These are phyloP conservation scores for Druceiella hillmani DNA, from an alignment of 2,888 invertebrate genomes.

Conservation along the genomic window DNA sequence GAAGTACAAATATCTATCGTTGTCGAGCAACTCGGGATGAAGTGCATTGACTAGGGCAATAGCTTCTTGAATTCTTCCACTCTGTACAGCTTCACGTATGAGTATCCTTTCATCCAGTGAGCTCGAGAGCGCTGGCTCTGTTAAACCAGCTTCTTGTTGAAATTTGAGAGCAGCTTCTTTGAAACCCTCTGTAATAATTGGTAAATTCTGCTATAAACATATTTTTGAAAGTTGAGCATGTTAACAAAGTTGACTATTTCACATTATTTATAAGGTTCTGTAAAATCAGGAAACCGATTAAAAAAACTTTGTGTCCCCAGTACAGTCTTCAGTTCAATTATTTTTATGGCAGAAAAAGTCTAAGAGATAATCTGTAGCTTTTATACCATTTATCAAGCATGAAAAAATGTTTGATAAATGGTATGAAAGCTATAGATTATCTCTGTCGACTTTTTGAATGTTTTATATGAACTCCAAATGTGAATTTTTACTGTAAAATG, in stretches of 20 bases:
- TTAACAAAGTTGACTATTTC: constrained; percentile 4
- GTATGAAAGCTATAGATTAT: too few species aligned
- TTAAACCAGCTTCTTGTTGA: constrained; percentile 82
- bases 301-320: too few species aligned
- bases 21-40: constrained; percentile 92
- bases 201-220: neutral
- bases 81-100: constrained; percentile 91
- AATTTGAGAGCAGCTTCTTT: constrained; percentile 98
- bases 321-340: too few species aligned
- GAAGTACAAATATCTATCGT: constrained; percentile 92
- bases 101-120: constrained; percentile 87
- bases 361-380: too few species aligned
- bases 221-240: constrained; percentile 2
- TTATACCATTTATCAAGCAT: too few species aligned
- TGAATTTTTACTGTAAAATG: too few species aligned
- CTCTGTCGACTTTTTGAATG: too few species aligned
- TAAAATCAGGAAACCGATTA: too few species aligned
- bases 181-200: constrained; percentile 67
- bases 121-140: constrained; percentile 54
- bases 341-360: too few species aligned
- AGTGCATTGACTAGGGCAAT: constrained; percentile 89
- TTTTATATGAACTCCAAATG: too few species aligned
- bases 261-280: neutral
- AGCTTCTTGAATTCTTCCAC: constrained; percentile 88
- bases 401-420: too few species aligned